Base-by-base conservation (phyloP, 2,888 invertebrate genomes). In the Phlogophora meticulosa region DNA sequence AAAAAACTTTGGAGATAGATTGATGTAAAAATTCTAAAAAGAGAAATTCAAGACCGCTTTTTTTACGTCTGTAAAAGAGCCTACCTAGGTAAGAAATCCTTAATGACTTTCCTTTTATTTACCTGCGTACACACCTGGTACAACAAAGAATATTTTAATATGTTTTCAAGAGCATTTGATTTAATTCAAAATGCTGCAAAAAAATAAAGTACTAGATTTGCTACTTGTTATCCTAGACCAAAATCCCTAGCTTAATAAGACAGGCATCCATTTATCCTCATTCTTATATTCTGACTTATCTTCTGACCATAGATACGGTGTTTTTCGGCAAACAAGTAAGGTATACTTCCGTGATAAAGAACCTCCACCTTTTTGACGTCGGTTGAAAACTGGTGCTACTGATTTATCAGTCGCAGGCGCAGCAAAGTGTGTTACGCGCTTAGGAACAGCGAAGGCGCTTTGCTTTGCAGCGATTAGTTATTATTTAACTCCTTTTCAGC, bases 381-480 rank as follows among this genome's bases (percentile, higher is more conserved):
- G n/a, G n/a, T n/a, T n/a, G n/a, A n/a, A n/a, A n/a, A n/a, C n/a
- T n/a, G n/a, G n/a, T n/a, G n/a, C 5, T 11, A 38, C 9, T 4
- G n/a, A 15, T 56, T 20, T 28, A 10, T 4, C 4, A 67, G 15
- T 15, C n/a, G 2, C 7, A 3, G 15, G 36, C 4, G n/a, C 1
- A n/a, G 13, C n/a, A 15, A 22, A 43, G 10, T 24, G 5, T 13
- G 36, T 43, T 7, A 3, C 20, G n/a, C 17, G 17, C 56, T 48
- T 70, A 24, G 59, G 11, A 36, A 67, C 40, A 42, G 40, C 11
- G 28, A 11, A 13, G 1, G n/a, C 32, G 17, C 22, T 45, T 56
- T n/a, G n/a, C n/a, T n/a, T n/a, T n/a, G n/a, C n/a, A n/a, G n/a
- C n/a, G n/a, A n/a, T n/a, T n/a, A n/a, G n/a, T n/a, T n/a, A n/a